These are phyloP conservation scores for Sander vitreus DNA, from an alignment of 2,113 vertebrate genomes.

Conservation along the genomic window DNA sequence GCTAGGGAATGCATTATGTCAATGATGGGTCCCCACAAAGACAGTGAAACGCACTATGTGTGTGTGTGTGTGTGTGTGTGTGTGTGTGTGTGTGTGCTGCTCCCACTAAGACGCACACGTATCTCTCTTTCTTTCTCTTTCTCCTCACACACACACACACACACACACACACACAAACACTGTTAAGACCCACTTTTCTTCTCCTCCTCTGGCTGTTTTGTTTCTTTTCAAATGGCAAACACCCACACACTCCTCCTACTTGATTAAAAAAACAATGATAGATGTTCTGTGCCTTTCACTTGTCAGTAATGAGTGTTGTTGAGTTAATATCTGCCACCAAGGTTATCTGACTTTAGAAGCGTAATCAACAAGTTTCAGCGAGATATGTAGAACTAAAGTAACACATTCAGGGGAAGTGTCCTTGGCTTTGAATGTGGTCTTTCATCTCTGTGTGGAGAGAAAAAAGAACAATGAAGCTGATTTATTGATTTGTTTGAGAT, in stretches of 20 bases:
- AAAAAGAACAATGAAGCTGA: conserved; percentile 7
- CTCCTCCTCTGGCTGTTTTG: neutral
- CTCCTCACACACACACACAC: conserved; percentile 3
- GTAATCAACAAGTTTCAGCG: conserved; percentile 14
- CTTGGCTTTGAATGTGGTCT: conserved; percentile 46
- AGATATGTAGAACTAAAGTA: conserved; percentile 16
- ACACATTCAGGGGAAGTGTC: conserved; percentile 26
- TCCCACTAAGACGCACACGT: conserved; percentile 17
- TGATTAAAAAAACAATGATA: conserved; percentile 64
- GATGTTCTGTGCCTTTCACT: conserved; percentile 45
- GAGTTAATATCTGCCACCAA: conserved; percentile 51
- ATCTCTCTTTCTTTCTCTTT: conserved; percentile 1
- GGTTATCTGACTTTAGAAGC: conserved; percentile 39
- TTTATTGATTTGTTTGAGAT: neutral
- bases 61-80: too few relatives aligned
- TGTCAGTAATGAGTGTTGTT: conserved; percentile 38
- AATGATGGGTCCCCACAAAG: too few relatives aligned
- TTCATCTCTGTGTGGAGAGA: neutral
- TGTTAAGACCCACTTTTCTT: neutral
- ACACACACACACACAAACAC: neutral
- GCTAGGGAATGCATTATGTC: too few relatives aligned
- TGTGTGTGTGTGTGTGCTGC: neutral
- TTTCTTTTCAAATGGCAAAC: conserved; percentile 38
- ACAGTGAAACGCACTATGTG: neutral
- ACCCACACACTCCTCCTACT: conserved; percentile 1